Base-by-base conservation (phyloP, 2,888 invertebrate species). In the Hirtodrosophila confusa region DNA sequence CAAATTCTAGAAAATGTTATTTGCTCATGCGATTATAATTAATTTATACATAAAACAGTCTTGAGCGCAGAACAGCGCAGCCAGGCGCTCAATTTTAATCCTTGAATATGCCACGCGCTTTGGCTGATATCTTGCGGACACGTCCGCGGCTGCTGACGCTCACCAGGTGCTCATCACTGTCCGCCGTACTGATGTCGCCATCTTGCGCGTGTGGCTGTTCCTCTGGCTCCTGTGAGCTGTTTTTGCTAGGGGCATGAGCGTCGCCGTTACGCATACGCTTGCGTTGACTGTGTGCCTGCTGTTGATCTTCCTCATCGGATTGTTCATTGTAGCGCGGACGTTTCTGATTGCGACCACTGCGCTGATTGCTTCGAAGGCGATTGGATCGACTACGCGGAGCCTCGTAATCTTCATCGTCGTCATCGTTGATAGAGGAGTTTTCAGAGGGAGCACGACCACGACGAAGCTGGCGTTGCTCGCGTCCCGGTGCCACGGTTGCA, bases 71-170 rank as follows among this genome's bases (percentile, higher is more conserved):
- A 31, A 8, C 31, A 67, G 57, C 62, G 50, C 64, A 53, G 58
- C 55, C 67, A 44, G 39, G 56, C 54, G 57, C 75, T 67, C 78
- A 62, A 57, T 54, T 67, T 88, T 89, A 92, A 78, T 92, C 92
- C 77, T 90, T 91, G 73, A 92, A 91, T 80, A 94, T 93, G 49
- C 95, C 95, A 51, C 95, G 93, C 65, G 96, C 96, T 89, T 96
- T 94, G 58, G 95, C 94, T 27, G 97, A 97, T 80, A 97, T 94
- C 91, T 95, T 96, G 53, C 97, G 93, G 57, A 97, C 94, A 40
- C 97, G 93, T 3, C 98, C 97, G 53, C 97, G 93, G 82, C 97
- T 97, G 89, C 96, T 96, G 33, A 95, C 94, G 79, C 93, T 94
- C 45, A 93, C 91, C 64, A 91, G 77, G 55, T 90, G 90, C 44